These are phyloP conservation scores for Linnaemya tessellans DNA, from an alignment of 2,888 invertebrate genomes.

Conservation along the genomic window DNA sequence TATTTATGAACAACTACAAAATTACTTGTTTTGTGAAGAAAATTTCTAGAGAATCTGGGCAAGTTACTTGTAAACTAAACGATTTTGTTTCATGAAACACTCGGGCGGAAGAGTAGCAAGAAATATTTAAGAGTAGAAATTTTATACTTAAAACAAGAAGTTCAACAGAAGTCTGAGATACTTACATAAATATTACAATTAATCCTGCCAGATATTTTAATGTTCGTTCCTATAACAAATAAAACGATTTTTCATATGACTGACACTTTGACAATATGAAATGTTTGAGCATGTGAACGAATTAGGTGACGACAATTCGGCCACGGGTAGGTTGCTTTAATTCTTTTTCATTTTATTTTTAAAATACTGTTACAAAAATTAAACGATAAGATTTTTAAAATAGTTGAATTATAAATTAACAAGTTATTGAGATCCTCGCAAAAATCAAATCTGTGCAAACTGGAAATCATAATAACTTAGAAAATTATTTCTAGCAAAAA, in stretches of 20 bases:
- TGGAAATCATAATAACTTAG: too few species aligned
- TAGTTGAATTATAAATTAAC: too few species aligned
- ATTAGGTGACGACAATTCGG: too few species aligned
- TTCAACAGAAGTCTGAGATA: neutral
- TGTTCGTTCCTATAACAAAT: neutral
- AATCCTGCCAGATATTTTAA: neutral
- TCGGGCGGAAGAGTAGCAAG: neutral
- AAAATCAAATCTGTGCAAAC: too few species aligned
- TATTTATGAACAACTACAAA: slow-evolving; percentile 23
- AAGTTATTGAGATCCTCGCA: too few species aligned
- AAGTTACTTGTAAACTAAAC: neutral
- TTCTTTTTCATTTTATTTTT: too few species aligned
- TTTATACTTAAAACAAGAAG: slow-evolving; percentile 19
- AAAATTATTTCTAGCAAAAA: too few species aligned
- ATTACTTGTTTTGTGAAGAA: slow-evolving; percentile 17
- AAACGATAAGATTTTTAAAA: too few species aligned
- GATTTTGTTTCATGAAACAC: slow-evolving; percentile 4
- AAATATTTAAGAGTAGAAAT: slow-evolving; percentile 3
- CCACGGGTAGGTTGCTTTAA: too few species aligned
- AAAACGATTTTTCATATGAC: neutral
- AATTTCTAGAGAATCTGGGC: slow-evolving; percentile 22
- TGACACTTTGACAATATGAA: too few species aligned
- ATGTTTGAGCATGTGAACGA: too few species aligned
- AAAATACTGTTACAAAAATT: too few species aligned
- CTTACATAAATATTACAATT: neutral